Evolutionary conservation across 1,140 invertebrate genomes (phyloP).

Genomic region (Heliconius hewitsoni): DNA sequence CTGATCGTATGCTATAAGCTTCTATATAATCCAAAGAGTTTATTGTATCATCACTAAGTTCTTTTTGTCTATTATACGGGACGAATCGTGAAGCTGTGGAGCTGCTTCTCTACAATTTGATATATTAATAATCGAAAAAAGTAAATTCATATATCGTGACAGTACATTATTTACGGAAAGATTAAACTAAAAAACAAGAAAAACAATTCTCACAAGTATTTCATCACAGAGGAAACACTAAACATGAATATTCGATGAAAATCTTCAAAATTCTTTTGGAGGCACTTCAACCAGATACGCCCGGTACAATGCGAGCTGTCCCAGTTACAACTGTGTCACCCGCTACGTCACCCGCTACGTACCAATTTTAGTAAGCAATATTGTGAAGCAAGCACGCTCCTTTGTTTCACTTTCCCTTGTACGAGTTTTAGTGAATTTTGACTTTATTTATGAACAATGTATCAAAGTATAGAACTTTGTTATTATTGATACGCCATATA

Average conservation of each 20-base stretch:
- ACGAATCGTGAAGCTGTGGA: too few relatives aligned
- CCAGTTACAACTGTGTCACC: constrained; percentile 9
- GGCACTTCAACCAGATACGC: background rate
- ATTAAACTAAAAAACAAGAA: background rate
- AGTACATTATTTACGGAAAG: too few relatives aligned
- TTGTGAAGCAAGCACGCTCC: background rate
- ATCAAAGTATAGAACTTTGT: background rate
- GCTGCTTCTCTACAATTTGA: too few relatives aligned
- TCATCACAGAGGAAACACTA: background rate
- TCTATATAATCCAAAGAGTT: too few relatives aligned
- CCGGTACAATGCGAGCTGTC: background rate
- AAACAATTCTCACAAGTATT: background rate
- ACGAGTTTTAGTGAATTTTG: background rate
- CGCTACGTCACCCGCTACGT: background rate
- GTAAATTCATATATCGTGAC: too few relatives aligned
- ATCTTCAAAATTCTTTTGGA: background rate
- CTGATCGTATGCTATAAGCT: too few relatives aligned
- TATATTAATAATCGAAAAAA: too few relatives aligned
- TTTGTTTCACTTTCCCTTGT: background rate
- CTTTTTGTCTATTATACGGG: too few relatives aligned
- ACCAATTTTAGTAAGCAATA: background rate
- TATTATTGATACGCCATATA: too few relatives aligned
- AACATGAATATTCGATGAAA: background rate
- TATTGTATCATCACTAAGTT: too few relatives aligned
- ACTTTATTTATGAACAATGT: background rate